phyloP scores from a whole-genome alignment of 2,797 vertebrate species.

The Acrocephalus scirpaceus region DNA sequence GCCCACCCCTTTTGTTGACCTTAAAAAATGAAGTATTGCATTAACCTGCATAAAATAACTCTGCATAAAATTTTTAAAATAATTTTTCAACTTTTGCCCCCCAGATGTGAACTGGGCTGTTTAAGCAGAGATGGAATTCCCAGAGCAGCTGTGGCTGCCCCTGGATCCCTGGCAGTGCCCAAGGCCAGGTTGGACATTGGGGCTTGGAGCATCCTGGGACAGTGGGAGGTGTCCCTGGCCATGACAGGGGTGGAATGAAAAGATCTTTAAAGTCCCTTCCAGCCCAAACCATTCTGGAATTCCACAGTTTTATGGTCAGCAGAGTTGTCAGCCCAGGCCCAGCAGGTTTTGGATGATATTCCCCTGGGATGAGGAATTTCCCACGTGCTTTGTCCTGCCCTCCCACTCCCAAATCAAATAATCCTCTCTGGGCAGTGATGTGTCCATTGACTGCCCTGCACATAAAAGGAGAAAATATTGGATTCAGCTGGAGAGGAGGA shows the following conservation, averaged over 20 bases:
- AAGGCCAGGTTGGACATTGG: neutral
- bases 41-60: neutral
- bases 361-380: neutral
- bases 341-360: neutral
- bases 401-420: fast-evolving
- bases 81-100: neutral
- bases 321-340: neutral
- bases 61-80: neutral
- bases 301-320: neutral
- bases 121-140: neutral
- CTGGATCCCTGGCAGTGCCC: neutral
- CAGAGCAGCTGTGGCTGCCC: neutral
- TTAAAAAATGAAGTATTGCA: neutral
- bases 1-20: neutral
- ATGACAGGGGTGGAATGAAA: neutral
- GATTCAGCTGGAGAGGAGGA: neutral
- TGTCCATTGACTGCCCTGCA: neutral
- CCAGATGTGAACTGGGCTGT: neutral
- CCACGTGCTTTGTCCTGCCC: fast-evolving
- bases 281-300: neutral
- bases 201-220: neutral
- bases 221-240: neutral
- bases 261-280: neutral
- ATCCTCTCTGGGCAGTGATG: neutral
- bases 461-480: neutral